Evolutionary conservation across 2,888 invertebrate species (phyloP).

Genomic region (Netelia fuscicornis): DNA sequence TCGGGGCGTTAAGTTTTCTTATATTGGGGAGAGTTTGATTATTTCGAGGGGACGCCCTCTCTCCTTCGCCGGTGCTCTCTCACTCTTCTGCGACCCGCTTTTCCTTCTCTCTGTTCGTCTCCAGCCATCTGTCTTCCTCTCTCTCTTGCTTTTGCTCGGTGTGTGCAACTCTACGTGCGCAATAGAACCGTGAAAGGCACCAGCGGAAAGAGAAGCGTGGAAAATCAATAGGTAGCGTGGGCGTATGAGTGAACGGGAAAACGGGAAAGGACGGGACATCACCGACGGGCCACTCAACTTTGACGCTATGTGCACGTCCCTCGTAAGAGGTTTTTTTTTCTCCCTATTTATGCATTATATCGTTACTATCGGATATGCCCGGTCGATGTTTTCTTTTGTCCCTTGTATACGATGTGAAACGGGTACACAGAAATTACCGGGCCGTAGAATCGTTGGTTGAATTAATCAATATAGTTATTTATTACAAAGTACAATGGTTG

Average conservation of each 20-base stretch:
- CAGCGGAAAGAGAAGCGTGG: constrained; percentile 72
- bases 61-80: constrained; percentile 32
- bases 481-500: not conserved
- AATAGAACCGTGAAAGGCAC: constrained; percentile 72
- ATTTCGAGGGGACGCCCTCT: constrained; percentile 77
- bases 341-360: constrained; percentile 15
- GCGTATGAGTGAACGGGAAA: constrained; percentile 63
- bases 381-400: not conserved
- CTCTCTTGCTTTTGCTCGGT: constrained; percentile 53
- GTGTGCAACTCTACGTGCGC: constrained; percentile 79
- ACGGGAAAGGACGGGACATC: constrained; percentile 52
- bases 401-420: not conserved
- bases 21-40: constrained; percentile 74
- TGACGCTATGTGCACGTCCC: not conserved
- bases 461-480: not conserved
- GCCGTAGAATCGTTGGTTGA: not conserved
- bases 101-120: constrained; percentile 33
- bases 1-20: constrained; percentile 66
- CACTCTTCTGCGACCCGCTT: constrained; percentile 40
- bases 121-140: constrained; percentile 21
- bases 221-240: constrained; percentile 81
- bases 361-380: constrained; percentile 1
- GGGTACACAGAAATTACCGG: not conserved
- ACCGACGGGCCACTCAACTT: constrained; percentile 61
- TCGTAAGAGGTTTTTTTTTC: not conserved